phyloP scores from a whole-genome alignment of 2,113 vertebrate species.

The Neomonachus schauinslandi region DNA sequence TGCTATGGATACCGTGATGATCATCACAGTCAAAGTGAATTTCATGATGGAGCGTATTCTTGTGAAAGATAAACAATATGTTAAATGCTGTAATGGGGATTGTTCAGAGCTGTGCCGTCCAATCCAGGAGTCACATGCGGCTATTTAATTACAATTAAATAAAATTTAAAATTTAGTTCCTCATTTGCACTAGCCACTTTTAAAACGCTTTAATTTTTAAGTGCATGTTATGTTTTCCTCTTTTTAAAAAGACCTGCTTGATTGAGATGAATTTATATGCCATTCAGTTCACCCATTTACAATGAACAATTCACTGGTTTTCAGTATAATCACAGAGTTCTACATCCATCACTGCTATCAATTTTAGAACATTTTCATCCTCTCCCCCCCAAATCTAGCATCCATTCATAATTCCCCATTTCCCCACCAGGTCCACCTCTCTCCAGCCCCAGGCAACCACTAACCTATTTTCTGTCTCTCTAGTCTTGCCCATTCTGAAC shows the following conservation, averaged over 20 bases:
- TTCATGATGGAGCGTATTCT: background rate
- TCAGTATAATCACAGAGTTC: background rate
- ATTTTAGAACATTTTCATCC: background rate
- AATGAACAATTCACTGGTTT: background rate
- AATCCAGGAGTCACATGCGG: background rate
- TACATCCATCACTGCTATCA: background rate
- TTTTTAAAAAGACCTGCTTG: constrained; percentile 16
- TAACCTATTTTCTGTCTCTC: background rate
- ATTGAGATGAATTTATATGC: background rate
- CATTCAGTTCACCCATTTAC: background rate
- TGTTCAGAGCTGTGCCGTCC: background rate
- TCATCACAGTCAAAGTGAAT: background rate
- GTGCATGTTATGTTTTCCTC: background rate
- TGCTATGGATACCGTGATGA: background rate
- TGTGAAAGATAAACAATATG: background rate
- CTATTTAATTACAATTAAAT: background rate
- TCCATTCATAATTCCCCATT: background rate
- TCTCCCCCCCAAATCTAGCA: background rate
- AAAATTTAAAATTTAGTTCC: background rate
- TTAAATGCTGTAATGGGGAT: background rate
- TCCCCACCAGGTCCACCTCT: background rate
- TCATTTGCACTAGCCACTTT: background rate
- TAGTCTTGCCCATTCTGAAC: background rate
- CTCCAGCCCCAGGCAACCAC: background rate
- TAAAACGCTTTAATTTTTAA: background rate